Evolutionary conservation across 2,113 vertebrate species (phyloP).

Genomic region (Cromileptes altivelis): DNA sequence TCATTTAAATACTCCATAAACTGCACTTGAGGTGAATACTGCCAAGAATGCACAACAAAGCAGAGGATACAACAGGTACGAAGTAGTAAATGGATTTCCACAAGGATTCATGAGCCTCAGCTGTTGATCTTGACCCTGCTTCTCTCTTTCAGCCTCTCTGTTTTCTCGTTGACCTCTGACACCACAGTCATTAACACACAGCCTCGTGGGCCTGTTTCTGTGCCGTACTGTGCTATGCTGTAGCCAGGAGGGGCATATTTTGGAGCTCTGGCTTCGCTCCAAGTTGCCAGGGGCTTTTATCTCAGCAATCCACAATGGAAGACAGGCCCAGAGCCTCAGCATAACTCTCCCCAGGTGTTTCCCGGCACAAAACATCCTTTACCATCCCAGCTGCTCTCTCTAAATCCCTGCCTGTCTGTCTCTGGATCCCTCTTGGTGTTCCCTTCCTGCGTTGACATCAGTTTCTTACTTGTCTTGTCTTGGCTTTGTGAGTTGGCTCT

Average conservation of each 20-base stretch:
- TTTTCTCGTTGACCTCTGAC: slow-evolving; percentile 58
- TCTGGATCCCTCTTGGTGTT: slow-evolving; percentile 13
- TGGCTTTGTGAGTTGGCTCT: background rate
- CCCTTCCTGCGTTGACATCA: slow-evolving; percentile 19
- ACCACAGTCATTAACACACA: slow-evolving; percentile 49
- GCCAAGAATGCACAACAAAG: background rate
- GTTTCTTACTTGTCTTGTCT: slow-evolving; percentile 12
- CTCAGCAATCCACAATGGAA: slow-evolving; percentile 58
- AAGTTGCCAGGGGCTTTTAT: slow-evolving; percentile 67
- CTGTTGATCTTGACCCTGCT: slow-evolving; percentile 59
- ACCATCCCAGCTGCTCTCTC: slow-evolving; percentile 64
- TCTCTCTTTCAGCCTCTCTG: slow-evolving; percentile 39
- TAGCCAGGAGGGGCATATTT: slow-evolving; percentile 45
- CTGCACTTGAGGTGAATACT: background rate
- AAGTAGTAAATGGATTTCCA: background rate
- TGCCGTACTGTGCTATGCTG: slow-evolving; percentile 16
- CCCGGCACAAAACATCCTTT: slow-evolving; percentile 69
- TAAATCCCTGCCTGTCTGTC: slow-evolving; percentile 59
- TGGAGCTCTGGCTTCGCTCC: slow-evolving; percentile 59
- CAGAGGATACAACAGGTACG: background rate
- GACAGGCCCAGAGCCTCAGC: slow-evolving; percentile 48
- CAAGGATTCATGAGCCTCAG: slow-evolving; percentile 21
- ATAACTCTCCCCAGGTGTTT: slow-evolving; percentile 77
- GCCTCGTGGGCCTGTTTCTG: slow-evolving; percentile 35
- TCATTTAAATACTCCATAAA: background rate